Percentiles rank a stretch among this genome's conserved stretches.
Conservation (phyloP, 1,140 invertebrate genomes). For the Battus philenor region DNA sequence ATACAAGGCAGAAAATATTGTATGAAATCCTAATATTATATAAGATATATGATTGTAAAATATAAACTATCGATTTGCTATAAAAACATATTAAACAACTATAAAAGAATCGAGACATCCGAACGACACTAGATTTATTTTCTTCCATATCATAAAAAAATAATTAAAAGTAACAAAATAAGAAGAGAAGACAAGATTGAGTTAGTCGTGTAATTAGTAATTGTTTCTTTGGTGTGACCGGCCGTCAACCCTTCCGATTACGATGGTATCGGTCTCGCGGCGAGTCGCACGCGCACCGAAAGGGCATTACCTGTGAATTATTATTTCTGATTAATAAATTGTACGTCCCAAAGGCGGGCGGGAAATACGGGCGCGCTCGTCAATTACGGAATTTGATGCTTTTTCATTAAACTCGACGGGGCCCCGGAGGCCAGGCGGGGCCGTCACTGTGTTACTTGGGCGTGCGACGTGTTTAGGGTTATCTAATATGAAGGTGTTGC, state of each 20-base stretch:
- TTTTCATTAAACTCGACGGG: slow-evolving; percentile 65
- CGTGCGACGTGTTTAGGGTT: slow-evolving; percentile 36
- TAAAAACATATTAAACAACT: too few relatives aligned
- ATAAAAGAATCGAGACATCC: too few relatives aligned
- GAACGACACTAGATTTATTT: too few relatives aligned
- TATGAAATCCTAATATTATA: too few relatives aligned
- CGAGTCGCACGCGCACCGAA: slow-evolving; percentile 30
- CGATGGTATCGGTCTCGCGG: slow-evolving; percentile 36
- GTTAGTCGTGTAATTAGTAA: too few relatives aligned
- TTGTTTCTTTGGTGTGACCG: slow-evolving; percentile 14
- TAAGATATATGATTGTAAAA: too few relatives aligned
- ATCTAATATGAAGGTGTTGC: slow-evolving; percentile 25
- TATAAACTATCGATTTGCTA: too few relatives aligned
- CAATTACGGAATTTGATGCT: slow-evolving; percentile 72
- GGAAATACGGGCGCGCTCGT: slow-evolving; percentile 41
- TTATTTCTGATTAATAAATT: slow-evolving; percentile 76
- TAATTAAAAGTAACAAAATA: too few relatives aligned
- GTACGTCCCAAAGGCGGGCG: slow-evolving; percentile 42
- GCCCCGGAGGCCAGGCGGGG: slow-evolving; percentile 40
- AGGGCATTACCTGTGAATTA: slow-evolving; percentile 69
- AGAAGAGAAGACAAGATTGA: too few relatives aligned
- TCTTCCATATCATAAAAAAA: too few relatives aligned
- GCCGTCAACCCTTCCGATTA: slow-evolving; percentile 54
- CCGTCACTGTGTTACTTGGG: slow-evolving; percentile 53
- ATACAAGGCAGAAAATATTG: too few relatives aligned